phyloP scores from a whole-genome alignment of 2,797 vertebrate genomes.

The Octomys mimax region DNA sequence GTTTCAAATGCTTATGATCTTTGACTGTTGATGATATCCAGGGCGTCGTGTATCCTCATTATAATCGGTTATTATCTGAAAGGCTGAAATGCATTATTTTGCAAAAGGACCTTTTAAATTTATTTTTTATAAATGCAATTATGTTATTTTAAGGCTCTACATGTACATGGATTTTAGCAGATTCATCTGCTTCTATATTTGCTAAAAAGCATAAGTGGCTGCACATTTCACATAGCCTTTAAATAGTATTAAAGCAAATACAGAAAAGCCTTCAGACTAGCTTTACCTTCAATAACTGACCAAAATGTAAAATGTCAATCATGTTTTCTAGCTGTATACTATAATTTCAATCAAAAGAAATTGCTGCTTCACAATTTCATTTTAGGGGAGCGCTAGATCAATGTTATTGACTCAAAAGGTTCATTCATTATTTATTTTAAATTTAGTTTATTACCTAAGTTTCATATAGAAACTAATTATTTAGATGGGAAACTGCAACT shows the following conservation, averaged over 20 bases:
- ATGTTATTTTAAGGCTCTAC: not conserved
- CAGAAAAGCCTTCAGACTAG: conserved; percentile 60
- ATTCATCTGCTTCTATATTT: conserved; percentile 43
- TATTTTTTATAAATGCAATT: not conserved
- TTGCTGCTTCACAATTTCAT: conserved; percentile 84
- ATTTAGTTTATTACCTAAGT: conserved; percentile 87
- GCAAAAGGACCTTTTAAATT: conserved; percentile 1
- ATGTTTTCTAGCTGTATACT: conserved; percentile 75
- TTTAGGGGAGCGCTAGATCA: conserved; percentile 84
- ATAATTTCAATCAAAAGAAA: conserved; percentile 84
- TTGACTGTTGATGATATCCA: not conserved
- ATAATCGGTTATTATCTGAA: conserved; percentile 45
- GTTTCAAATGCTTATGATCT: not conserved
- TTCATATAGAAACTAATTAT: conserved; percentile 88
- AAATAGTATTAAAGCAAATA: conserved; percentile 73
- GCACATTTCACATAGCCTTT: conserved; percentile 4
- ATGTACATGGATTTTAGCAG: conserved; percentile 20
- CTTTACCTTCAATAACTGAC: conserved; percentile 82
- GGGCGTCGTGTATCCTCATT: conserved; percentile 23
- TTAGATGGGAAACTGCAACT: conserved; percentile 85
- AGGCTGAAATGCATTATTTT: conserved; percentile 51
- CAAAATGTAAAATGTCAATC: conserved; percentile 81
- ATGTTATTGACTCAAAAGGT: conserved; percentile 87
- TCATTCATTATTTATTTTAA: conserved; percentile 90
- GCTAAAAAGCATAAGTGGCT: conserved; percentile 16